A percentile compares a stretch with the other conserved stretches of the same genome.
phyloP scores from a whole-genome alignment of 2,888 invertebrate species.

The Scaeva pyrastri region DNA sequence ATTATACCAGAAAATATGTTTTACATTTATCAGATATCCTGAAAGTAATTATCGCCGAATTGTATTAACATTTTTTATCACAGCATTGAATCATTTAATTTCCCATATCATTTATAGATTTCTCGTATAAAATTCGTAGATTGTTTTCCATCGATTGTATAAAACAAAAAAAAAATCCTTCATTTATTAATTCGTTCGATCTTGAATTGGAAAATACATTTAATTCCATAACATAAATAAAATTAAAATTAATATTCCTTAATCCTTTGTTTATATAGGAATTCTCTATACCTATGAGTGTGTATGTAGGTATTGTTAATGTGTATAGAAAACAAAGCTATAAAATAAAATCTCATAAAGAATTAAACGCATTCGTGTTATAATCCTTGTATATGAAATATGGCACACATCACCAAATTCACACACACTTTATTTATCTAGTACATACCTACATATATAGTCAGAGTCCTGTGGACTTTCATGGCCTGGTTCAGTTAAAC shows the following conservation, averaged over 20 bases:
- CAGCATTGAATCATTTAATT: background rate
- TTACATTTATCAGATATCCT: slow-evolving; percentile 17
- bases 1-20: slow-evolving; percentile 1
- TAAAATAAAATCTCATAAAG: slow-evolving; percentile 57
- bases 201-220: background rate
- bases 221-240: slow-evolving; percentile 18
- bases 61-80: background rate
- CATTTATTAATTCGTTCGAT: too few relatives aligned
- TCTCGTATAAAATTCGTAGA: background rate
- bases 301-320: too few relatives aligned
- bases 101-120: background rate
- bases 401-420: slow-evolving; percentile 40
- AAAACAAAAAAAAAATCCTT: background rate
- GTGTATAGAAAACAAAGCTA: background rate
- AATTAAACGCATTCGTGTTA: slow-evolving; percentile 51
- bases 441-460: background rate
- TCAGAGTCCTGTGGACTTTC: background rate
- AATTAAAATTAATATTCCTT: slow-evolving; percentile 53
- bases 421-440: background rate
- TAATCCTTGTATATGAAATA: slow-evolving; percentile 70
- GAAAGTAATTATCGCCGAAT: background rate
- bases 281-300: too few relatives aligned
- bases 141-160: background rate
- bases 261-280: slow-evolving; percentile 9
- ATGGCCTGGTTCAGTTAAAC: too few relatives aligned